Evolutionary conservation across 2,888 invertebrate species (phyloP), one percentile per base, ranked within the genome.

Genomic region (Leucophenga montana): DNA sequence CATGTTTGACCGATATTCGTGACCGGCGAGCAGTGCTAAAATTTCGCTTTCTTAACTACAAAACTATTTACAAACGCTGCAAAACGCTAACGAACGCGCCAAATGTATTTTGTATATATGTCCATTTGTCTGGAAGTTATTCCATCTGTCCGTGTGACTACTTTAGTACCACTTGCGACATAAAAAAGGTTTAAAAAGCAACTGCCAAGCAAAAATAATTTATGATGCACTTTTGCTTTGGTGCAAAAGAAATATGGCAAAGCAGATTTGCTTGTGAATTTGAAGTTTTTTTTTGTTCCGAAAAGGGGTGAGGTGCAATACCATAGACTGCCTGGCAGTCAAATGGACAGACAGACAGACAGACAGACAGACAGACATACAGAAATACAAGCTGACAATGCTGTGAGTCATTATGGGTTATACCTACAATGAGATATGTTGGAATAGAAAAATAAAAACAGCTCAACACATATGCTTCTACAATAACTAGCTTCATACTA

Each of bases 1-100:
- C 81, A 81, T 83, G 81, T 81, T 81, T 81, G 81, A 81, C 81
- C 81, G 81, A 81, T 82, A 81, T 81, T 81, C 81, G 81, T 81
- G 81, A 81, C 81, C 82, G 75, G 76, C 76, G 78, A 78, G 75
- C 77, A 79, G 75, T 77, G 68, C 53, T 57, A 61, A 27, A 64
- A 27, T 64, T 64, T 64, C 62, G 62, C 62, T 64, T 64, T 64
- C 62, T 64, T 64, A 64, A 64, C 46, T 18, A 39, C 44, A 64
- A 64, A 18, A 39, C 39, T 39, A 39, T 39, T 39, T 39, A 39
- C 8, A 39, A 39, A 39, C 27, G 46, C 22, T 64, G 20, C 27
- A 64, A 50, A 48, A 64, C 62, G 22, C 66, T 66, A 50, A 50
- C 53, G 66, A 54, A 33, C 66, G 53, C 53, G 53, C 50, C 31